These are phyloP conservation scores for Leptarthrus brevirostris DNA, from an alignment of 2,888 invertebrate species.

Conservation along the genomic window DNA sequence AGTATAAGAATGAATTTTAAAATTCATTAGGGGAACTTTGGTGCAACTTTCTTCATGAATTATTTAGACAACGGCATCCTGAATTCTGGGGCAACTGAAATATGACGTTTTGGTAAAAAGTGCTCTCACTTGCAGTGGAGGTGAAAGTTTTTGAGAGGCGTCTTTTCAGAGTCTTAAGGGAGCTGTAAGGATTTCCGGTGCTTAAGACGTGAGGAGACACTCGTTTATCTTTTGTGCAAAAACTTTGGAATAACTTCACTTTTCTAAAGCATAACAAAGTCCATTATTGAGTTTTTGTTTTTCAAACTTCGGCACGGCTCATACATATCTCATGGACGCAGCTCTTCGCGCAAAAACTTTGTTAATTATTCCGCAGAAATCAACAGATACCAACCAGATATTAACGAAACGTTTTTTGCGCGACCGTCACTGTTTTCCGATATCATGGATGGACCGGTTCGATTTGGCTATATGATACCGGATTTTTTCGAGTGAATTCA, in stretches of 20 bases:
- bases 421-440: neutral
- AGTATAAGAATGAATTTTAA: slow-evolving; percentile 45
- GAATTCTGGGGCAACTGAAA: slow-evolving; percentile 13
- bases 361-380: slow-evolving; percentile 17
- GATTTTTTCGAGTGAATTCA: slow-evolving; percentile 6
- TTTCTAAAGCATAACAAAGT: slow-evolving; percentile 1
- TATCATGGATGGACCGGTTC: slow-evolving; percentile 18
- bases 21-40: slow-evolving; percentile 48
- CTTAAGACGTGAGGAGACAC: slow-evolving; percentile 41
- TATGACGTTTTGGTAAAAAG: slow-evolving; percentile 39
- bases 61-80: slow-evolving; percentile 43
- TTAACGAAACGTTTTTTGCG: slow-evolving; percentile 18
- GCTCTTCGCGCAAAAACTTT: slow-evolving; percentile 9
- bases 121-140: slow-evolving; percentile 34
- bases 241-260: slow-evolving; percentile 31
- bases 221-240: slow-evolving; percentile 30
- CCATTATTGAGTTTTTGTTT: slow-evolving; percentile 16
- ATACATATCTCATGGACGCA: slow-evolving; percentile 18
- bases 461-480: slow-evolving; percentile 12
- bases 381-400: slow-evolving; percentile 10
- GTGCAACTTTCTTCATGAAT: slow-evolving; percentile 47
- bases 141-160: slow-evolving; percentile 33
- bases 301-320: slow-evolving; percentile 8
- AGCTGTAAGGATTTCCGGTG: slow-evolving; percentile 30
- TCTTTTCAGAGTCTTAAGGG: neutral